Base-by-base conservation (phyloP, 1,140 invertebrate species). In the Lepidotrigona ventralis region DNA sequence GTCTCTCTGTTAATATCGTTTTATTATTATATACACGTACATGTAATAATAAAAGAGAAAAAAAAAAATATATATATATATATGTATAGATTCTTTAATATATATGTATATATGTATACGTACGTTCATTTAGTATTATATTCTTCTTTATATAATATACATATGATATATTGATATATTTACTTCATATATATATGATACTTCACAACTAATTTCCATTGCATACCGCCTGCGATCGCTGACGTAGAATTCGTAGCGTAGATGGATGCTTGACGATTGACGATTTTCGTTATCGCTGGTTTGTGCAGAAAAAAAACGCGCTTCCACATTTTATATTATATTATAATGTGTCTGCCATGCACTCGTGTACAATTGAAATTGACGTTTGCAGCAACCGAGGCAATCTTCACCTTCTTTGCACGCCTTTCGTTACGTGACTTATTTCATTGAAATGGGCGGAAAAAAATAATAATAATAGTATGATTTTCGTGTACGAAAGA, bases 161-260 rank as follows among this genome's bases (percentile, higher is more conserved):
- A 71, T 71, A 53, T 86, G n/a, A 68, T 54, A 77, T 39, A 39
- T 39, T n/a, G n/a, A n/a, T n/a, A n/a, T n/a, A n/a, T n/a, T n/a
- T n/a, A n/a, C n/a, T n/a, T n/a, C n/a, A 64, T 64, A 64, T 64
- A 83, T 87, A 72, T 14, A 17, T 23, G 51, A 68, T 69, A 74
- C 15, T 74, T 53, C 71, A 83, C 79, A 66, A 83, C 68, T 56
- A 87, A 86, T 75, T 84, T 46, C 39, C 84, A 64, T n/a, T 87
- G 91, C 91, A 93, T 93, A 93, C 92, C 90, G 90, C 90, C 87
- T 92, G 91, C 53, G 69, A 93, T 91, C 90, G 86, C 83, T 84
- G 84, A 88, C 81, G 84, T 88, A 83, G 80, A 89, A 88, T 79
- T 84, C 84, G 81, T 88, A 75, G 86, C 71, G 78, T 86, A 79